A percentile compares a stretch with the other conserved stretches of the same genome.
These are phyloP conservation scores for Standfussiana lucernea DNA, from an alignment of 2,888 invertebrate genomes.

Conservation along the genomic window DNA sequence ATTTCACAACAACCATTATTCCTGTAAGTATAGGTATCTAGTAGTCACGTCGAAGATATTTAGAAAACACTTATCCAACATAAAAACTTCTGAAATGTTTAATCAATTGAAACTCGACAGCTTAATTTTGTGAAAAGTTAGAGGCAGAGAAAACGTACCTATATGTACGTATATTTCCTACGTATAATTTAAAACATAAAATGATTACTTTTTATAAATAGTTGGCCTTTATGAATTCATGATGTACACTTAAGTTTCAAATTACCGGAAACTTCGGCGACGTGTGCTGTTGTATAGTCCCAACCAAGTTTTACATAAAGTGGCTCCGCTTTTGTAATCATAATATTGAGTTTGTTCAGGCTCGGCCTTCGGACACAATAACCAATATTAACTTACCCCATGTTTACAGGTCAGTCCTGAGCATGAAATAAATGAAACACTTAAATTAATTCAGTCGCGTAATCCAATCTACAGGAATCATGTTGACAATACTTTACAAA, in stretches of 20 bases:
- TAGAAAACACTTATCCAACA: background rate
- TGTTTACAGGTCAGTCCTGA: slow-evolving; percentile 40
- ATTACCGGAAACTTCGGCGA: slow-evolving; percentile 22
- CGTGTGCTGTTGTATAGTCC: background rate
- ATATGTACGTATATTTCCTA: background rate
- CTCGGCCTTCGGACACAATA: slow-evolving; percentile 30
- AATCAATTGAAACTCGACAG: background rate
- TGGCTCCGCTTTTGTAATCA: slow-evolving; percentile 16
- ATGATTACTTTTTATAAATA: background rate
- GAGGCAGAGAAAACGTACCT: background rate
- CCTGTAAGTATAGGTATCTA: background rate
- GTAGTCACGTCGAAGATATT: background rate
- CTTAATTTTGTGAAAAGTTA: background rate
- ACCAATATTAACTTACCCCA: slow-evolving; percentile 43
- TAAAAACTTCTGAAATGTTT: background rate
- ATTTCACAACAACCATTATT: too few species aligned
- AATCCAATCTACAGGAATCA: slow-evolving; percentile 18
- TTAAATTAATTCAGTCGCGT: slow-evolving; percentile 30
- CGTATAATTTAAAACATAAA: slow-evolving; percentile 8
- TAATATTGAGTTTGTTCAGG: slow-evolving; percentile 57
- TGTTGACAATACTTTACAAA: slow-evolving; percentile 21
- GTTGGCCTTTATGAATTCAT: background rate
- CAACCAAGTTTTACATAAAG: slow-evolving; percentile 16
- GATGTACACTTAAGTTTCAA: slow-evolving; percentile 17
- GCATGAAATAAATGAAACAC: slow-evolving; percentile 50